Evolutionary conservation across 1,140 invertebrate species (phyloP), one percentile per base, ranked within the genome.

Genomic region (Danaus plexippus): DNA sequence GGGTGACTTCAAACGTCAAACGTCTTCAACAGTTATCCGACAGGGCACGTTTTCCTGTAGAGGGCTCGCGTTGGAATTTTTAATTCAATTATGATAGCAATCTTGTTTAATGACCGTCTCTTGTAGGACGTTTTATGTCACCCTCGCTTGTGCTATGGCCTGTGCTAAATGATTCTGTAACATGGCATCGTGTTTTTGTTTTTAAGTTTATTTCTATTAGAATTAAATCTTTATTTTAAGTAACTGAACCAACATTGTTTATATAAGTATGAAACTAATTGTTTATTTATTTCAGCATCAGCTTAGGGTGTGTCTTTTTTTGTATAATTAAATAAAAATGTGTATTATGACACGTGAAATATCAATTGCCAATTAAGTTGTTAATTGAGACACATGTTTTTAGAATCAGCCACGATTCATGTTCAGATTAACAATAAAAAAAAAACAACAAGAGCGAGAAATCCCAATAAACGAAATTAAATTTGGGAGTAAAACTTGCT

Each of bases 11-110:
- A 32, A 32, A 32, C 22, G 22, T 32, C 22, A 32, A 32, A 32
- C 5, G 22, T 32, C 22, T 32, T 32, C 22, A 32, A 32, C 22
- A 32, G 22, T 32, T 32, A 32, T 32, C 22, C 22, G 22, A 32
- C 22, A 49, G 13, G 63, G 54, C 59, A 61, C 57, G 54, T 55
- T 41, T 59, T 51, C 48, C 47, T 51, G 52, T 48, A 53, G 55
- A 58, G 58, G 67, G 55, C 57, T 71, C 81, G 81, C 81, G 81
- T 79, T 61, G 81, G 81, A 85, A 85, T 85, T 82, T 83, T 85
- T 83, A 85, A 85, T 85, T 85, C 81, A 85, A 85, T 85, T 83
- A 85, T 82, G 78, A 83, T 81, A 81, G 61, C 78, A 70, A 85
- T 85, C 79, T 78, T 81, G 79, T 81, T 81, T 85, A 82, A 85